Evolutionary conservation across 2,113 vertebrate genomes (phyloP).

Genomic region (Erythrolamprus reginae): DNA sequence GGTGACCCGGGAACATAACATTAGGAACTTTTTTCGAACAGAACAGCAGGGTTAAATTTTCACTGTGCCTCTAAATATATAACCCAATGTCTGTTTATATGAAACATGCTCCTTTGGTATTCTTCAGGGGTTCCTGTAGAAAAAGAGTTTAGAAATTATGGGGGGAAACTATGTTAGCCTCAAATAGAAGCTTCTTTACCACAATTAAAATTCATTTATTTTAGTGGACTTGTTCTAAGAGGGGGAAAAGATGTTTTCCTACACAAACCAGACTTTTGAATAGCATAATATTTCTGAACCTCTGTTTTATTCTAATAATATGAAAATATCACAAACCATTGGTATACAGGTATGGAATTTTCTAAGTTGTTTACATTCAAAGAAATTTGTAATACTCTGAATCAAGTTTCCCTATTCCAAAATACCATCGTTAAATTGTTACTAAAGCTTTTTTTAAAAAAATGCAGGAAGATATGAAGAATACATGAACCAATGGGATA

Average conservation of each 20-base stretch:
- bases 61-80: background rate
- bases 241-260: background rate
- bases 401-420: slow-evolving; percentile 14
- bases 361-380: slow-evolving; percentile 27
- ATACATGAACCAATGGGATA: slow-evolving; percentile 16
- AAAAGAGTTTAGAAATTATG: background rate
- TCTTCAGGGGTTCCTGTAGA: background rate
- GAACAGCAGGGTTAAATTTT: too few relatives aligned
- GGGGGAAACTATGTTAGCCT: background rate
- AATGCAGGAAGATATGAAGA: slow-evolving; percentile 12
- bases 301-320: background rate
- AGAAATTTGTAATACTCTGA: slow-evolving; percentile 30
- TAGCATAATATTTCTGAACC: background rate
- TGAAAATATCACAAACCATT: background rate
- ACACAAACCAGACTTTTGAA: background rate
- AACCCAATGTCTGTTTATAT: background rate
- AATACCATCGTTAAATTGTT: slow-evolving; percentile 32
- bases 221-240: background rate
- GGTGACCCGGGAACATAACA: too few relatives aligned
- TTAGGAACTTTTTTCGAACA: too few relatives aligned
- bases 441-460: slow-evolving; percentile 9
- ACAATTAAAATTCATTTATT: background rate
- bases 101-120: background rate
- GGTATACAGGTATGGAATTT: background rate
- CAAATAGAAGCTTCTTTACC: background rate